phyloP scores from a whole-genome alignment of 2,797 vertebrate species.

The Sebastes goodei region DNA sequence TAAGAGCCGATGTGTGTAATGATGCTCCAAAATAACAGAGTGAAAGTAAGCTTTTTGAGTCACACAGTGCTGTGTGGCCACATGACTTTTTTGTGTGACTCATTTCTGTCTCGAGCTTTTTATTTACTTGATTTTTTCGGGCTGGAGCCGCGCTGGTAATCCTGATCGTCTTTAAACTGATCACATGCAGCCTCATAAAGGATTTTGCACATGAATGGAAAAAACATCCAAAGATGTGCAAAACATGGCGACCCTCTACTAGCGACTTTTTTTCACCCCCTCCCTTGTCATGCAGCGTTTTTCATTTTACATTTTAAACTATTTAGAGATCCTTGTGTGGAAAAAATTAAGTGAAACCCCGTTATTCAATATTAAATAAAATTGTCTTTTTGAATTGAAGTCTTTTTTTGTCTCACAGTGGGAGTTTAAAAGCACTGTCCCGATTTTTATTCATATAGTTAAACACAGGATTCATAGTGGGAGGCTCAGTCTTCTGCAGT shows the following conservation, averaged over 20 bases:
- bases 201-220: background rate
- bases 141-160: slow-evolving; percentile 2
- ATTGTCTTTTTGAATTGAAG: slow-evolving; percentile 1
- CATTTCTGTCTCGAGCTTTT: slow-evolving; percentile 30
- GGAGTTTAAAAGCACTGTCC: background rate
- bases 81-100: slow-evolving; percentile 28
- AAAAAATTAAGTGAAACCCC: background rate
- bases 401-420: slow-evolving; percentile 1
- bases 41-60: slow-evolving; percentile 39
- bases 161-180: slow-evolving; percentile 24
- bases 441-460: slow-evolving; percentile 22
- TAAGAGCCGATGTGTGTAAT: slow-evolving; percentile 34
- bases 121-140: slow-evolving; percentile 25
- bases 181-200: slow-evolving; percentile 19
- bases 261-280: rapidly evolving
- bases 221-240: background rate
- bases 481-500: background rate
- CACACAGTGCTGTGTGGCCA: background rate
- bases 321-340: background rate
- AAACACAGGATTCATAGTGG: background rate
- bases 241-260: background rate
- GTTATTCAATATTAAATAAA: slow-evolving; percentile 5
- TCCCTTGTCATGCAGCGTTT: background rate
- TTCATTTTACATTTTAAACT: slow-evolving; percentile 18
- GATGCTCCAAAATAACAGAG: slow-evolving; percentile 43